Conservation (phyloP, 2,113 vertebrate genomes). For the Verasper variegatus region DNA sequence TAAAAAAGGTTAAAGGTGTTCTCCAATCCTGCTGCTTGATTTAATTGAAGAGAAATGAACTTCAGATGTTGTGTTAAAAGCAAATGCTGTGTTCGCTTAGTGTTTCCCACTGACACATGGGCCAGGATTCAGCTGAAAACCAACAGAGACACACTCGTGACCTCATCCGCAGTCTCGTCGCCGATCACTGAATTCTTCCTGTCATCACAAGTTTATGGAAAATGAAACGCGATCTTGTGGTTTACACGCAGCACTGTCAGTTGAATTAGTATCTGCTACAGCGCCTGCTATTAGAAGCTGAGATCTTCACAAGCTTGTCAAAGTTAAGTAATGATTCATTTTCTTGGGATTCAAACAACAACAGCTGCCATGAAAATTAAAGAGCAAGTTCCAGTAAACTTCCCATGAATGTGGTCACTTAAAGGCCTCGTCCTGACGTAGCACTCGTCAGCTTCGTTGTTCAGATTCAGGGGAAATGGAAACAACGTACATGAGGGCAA, state of each 20-base stretch:
- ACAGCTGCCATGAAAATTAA: background rate
- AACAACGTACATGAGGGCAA: background rate
- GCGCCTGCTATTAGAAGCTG: background rate
- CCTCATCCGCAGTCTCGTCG: background rate
- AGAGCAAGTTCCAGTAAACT: background rate
- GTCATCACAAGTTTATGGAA: background rate
- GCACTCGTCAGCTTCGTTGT: background rate
- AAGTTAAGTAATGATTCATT: background rate
- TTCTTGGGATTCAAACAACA: background rate
- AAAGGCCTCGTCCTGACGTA: background rate
- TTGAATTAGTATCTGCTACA: background rate
- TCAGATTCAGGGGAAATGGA: background rate
- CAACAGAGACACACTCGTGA: background rate
- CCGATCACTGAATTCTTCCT: background rate
- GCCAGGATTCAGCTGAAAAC: background rate
- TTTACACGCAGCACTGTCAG: background rate
- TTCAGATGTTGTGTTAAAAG: conserved; percentile 40
- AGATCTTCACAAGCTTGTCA: background rate
- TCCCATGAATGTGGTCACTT: background rate
- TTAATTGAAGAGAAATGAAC: conserved; percentile 13
- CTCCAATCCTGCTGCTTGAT: background rate
- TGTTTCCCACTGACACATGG: background rate
- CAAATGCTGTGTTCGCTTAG: no score
- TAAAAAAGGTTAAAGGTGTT: background rate
- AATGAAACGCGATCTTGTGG: background rate